phyloP scores from a whole-genome alignment of 1,140 invertebrate species.

The Kradibia gibbosae region DNA sequence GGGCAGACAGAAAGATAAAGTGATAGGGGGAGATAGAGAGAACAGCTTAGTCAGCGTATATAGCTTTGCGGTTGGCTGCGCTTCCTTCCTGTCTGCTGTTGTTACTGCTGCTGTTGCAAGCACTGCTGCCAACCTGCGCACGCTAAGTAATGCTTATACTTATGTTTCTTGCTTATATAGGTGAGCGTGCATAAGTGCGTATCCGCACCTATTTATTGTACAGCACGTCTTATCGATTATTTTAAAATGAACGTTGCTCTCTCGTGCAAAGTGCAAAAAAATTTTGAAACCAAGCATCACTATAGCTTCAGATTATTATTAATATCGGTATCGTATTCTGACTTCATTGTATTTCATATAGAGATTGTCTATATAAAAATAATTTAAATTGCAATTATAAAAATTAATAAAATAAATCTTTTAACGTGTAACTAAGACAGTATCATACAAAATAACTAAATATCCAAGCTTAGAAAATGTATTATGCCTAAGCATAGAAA shows the following conservation, averaged over 20 bases:
- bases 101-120: conserved; percentile 49
- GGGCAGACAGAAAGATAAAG: too few relatives aligned
- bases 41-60: not conserved
- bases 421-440: too few relatives aligned
- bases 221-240: conserved; percentile 38
- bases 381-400: too few relatives aligned
- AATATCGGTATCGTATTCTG: not conserved
- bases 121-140: conserved; percentile 53
- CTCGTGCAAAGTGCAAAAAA: conserved; percentile 6
- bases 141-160: conserved; percentile 3
- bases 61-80: conserved; percentile 70
- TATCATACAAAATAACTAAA: too few relatives aligned
- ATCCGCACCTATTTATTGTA: not conserved
- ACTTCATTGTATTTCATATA: not conserved
- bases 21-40: not conserved
- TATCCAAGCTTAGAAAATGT: too few relatives aligned
- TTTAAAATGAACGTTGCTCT: conserved; percentile 27
- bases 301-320: not conserved
- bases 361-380: not conserved
- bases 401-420: too few relatives aligned
- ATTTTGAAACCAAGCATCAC: conserved; percentile 4
- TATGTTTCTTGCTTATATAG: not conserved
- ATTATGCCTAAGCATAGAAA: too few relatives aligned
- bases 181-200: not conserved
- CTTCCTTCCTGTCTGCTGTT: conserved; percentile 71